Percentiles rank a stretch among this genome's conserved stretches.
Evolutionary conservation across 2,797 vertebrate genomes (phyloP).

Genomic region (Platyrinchus mystaceus): DNA sequence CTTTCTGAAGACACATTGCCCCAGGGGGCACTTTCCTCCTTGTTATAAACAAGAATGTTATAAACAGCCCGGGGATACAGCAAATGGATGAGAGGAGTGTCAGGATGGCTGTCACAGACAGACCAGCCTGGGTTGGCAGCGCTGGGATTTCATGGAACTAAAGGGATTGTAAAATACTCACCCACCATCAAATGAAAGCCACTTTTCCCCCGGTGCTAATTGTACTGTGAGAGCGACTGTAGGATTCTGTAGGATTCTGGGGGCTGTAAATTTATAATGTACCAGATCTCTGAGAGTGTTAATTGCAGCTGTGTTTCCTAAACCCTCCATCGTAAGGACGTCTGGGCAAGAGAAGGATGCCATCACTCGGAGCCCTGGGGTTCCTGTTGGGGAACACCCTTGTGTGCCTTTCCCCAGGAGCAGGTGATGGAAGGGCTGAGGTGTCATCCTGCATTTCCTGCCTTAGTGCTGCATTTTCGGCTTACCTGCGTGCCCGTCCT

Average conservation of each 20-base stretch:
- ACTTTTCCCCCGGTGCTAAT: neutral
- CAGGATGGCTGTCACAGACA: neutral
- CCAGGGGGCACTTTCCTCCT: neutral
- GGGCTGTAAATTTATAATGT: fast-evolving
- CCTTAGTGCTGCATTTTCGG: neutral
- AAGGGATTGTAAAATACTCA: neutral
- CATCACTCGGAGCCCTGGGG: neutral
- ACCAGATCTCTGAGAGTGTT: neutral
- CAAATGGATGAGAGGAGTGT: neutral
- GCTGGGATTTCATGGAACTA: neutral
- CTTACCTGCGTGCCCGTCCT: neutral
- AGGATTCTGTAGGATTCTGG: neutral
- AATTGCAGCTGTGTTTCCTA: neutral
- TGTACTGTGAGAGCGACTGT: fast-evolving
- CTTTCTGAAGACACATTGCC: neutral
- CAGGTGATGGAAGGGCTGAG: neutral
- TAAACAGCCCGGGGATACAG: neutral
- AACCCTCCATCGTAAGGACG: fast-evolving
- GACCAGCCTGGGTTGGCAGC: fast-evolving
- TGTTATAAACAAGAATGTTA: neutral
- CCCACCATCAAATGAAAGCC: neutral
- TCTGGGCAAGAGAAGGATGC: fast-evolving
- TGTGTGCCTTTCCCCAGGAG: neutral
- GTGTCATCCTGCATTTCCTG: neutral
- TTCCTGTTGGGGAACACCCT: neutral